These are phyloP conservation scores for Cassiopea andromeda DNA, from an alignment of 30 jellyfish, hydroid and myxozoan genomes.

Conservation along the genomic window DNA sequence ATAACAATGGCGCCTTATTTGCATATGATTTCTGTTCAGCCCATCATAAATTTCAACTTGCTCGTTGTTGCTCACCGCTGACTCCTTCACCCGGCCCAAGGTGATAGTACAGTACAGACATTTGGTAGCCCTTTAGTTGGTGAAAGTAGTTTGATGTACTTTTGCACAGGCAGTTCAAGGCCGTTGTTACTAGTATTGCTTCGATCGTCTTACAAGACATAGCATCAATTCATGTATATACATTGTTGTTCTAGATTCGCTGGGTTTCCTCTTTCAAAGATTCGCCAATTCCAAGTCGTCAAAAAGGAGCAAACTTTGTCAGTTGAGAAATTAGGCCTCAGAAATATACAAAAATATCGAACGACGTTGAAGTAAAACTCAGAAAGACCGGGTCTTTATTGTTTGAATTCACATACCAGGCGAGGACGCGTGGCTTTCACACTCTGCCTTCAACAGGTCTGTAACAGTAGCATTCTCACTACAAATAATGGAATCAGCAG, in stretches of 20 bases:
- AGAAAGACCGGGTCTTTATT: not conserved
- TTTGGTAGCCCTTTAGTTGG: not conserved
- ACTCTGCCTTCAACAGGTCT: constrained; percentile 33
- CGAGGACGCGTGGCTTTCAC: constrained; percentile 59
- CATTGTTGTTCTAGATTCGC: not conserved
- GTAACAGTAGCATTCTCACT: constrained; percentile 24
- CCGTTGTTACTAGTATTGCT: not conserved
- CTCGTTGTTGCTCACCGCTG: constrained; percentile 64
- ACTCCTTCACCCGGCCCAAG: constrained; percentile 77
- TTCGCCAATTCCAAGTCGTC: not conserved
- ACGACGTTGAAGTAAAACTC: not conserved
- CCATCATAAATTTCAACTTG: constrained; percentile 21
- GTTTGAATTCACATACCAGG: constrained; percentile 22
- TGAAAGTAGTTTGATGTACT: not conserved
- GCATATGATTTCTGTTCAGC: constrained; percentile 54
- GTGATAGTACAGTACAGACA: constrained; percentile 58
- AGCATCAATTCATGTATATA: not conserved
- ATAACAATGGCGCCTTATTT: constrained; percentile 57
- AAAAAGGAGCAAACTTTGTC: not conserved
- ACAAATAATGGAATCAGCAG: not conserved
- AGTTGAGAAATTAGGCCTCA: not conserved
- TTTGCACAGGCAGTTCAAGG: not conserved
- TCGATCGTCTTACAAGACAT: not conserved
- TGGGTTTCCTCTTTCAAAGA: not conserved
- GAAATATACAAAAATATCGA: not conserved